Conservation (phyloP, 30 jellyfish, hydroid and myxozoan genomes). For the Thelohanellus kitauei region DNA sequence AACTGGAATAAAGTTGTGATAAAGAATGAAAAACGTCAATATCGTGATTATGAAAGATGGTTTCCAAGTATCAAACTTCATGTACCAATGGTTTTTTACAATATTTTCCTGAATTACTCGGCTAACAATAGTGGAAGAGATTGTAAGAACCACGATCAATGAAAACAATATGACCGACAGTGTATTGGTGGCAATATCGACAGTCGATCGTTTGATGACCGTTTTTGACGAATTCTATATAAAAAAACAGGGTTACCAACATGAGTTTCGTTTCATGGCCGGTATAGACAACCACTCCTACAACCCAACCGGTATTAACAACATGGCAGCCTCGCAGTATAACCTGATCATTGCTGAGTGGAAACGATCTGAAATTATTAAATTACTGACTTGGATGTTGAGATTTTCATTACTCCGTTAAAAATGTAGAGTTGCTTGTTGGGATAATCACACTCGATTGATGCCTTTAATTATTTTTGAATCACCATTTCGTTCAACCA, state of each 20-base stretch:
- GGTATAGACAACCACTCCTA: conserved; percentile 59
- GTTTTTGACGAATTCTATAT: background rate
- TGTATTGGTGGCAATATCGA: background rate
- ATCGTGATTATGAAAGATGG: too few relatives aligned
- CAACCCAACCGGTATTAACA: conserved; percentile 27
- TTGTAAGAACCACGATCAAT: background rate
- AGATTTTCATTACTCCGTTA: conserved; percentile 32
- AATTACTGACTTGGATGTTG: conserved; percentile 13
- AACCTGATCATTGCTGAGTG: too few relatives aligned
- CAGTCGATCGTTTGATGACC: background rate
- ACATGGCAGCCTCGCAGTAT: conserved; percentile 57
- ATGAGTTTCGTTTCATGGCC: conserved; percentile 88
- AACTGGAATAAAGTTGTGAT: conserved; percentile 53
- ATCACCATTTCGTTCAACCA: too few relatives aligned
- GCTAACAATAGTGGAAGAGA: background rate
- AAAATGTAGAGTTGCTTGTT: conserved; percentile 54
- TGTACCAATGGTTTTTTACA: too few relatives aligned
- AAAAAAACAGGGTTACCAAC: conserved; percentile 12
- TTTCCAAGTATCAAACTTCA: too few relatives aligned
- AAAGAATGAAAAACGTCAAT: background rate
- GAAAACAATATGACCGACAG: background rate
- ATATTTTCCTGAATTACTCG: too few relatives aligned
- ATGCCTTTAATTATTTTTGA: too few relatives aligned
- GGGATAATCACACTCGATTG: conserved; percentile 94
- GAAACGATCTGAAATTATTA: too few relatives aligned